phyloP scores from a whole-genome alignment of 2,797 vertebrate species.

The Mus minutoides region DNA sequence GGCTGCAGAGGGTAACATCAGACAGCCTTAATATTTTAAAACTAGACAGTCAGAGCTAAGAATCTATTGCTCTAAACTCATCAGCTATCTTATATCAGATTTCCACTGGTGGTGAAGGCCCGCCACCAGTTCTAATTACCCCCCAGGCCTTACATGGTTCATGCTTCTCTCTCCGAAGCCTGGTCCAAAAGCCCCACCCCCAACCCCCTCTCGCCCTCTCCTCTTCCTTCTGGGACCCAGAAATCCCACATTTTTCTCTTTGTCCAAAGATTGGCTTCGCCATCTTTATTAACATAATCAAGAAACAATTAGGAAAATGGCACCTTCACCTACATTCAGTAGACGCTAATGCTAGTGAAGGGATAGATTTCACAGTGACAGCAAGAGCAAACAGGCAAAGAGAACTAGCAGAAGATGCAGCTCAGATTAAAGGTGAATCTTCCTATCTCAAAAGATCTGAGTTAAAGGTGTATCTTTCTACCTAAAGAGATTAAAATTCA shows the following conservation, averaged over 20 bases:
- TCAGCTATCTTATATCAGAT: not conserved
- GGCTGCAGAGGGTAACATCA: not conserved
- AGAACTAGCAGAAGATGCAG: not conserved
- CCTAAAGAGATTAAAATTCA: not conserved
- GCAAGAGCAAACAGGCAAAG: not conserved
- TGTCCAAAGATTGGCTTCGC: not conserved
- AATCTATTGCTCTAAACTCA: not conserved
- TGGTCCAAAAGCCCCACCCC: too few species aligned
- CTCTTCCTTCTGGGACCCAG: not conserved
- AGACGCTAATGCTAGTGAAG: not conserved
- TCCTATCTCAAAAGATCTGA: not conserved
- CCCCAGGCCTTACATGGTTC: not conserved
- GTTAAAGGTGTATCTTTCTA: not conserved
- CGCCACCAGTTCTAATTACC: not conserved
- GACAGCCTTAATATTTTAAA: not conserved
- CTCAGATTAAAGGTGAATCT: not conserved
- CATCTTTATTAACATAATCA: not conserved
- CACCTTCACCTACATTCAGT: not conserved
- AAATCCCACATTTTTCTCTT: not conserved
- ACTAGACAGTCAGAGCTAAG: not conserved
- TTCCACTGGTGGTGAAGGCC: too few species aligned
- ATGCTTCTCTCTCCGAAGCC: not conserved
- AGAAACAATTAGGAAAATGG: not conserved
- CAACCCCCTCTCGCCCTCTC: not conserved
- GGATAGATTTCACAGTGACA: too few species aligned